phyloP scores from a whole-genome alignment of 2,113 vertebrate genomes.

The cattle (Bos taurus) region DNA sequence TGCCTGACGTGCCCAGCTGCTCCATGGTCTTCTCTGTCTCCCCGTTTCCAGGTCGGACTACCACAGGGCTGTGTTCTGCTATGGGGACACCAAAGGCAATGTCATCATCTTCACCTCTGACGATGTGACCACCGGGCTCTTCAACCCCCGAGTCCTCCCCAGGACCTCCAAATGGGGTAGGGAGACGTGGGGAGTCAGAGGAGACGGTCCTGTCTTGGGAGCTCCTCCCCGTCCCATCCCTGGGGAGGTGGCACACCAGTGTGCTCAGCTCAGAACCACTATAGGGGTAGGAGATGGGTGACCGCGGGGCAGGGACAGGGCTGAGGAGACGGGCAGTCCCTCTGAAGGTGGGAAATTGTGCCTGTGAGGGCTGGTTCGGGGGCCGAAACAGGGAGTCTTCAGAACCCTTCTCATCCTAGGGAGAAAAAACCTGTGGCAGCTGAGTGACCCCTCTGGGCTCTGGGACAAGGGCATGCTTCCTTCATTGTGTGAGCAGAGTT shows the following conservation, averaged over 20 bases:
- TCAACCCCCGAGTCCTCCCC: constrained; percentile 63
- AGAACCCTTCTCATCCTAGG: background rate
- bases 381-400: background rate
- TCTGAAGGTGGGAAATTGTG: background rate
- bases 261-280: background rate
- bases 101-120: constrained; percentile 71
- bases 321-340: background rate
- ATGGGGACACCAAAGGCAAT: constrained; percentile 72
- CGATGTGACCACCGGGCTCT: constrained; percentile 65
- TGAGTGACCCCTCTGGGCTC: background rate
- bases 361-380: background rate
- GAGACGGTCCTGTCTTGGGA: background rate
- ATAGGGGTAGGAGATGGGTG: background rate
- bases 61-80: constrained; percentile 72
- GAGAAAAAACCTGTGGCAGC: background rate
- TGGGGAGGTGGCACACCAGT: background rate
- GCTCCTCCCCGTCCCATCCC: background rate
- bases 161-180: constrained; percentile 52
- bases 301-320: background rate
- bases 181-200: background rate
- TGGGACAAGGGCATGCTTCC: background rate
- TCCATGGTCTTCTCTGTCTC: background rate
- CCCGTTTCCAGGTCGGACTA: constrained; percentile 69
- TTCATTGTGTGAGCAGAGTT: background rate
- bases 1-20: rapidly evolving